These are phyloP conservation scores for Heterodera schachtii DNA, from an alignment of 1,140 invertebrate genomes.

Conservation along the genomic window DNA sequence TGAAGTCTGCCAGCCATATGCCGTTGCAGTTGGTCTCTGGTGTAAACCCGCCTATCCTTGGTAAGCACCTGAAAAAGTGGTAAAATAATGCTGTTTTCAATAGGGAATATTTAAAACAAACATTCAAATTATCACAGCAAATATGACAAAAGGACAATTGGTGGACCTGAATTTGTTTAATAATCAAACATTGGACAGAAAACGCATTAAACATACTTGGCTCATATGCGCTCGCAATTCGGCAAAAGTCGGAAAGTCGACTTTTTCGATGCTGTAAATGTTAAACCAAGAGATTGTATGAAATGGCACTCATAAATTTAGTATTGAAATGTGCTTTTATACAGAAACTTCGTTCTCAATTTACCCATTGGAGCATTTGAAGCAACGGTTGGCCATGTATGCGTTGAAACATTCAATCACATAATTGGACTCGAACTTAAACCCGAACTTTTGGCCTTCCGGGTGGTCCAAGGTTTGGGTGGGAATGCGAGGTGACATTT, in stretches of 20 bases:
- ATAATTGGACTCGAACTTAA: constrained; percentile 50
- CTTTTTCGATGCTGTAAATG: constrained; percentile 15
- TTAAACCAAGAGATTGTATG: not conserved
- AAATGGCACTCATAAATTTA: too few species aligned
- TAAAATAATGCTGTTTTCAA: not conserved
- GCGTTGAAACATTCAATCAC: constrained; percentile 47
- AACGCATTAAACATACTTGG: constrained; percentile 4
- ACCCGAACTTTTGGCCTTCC: constrained; percentile 37
- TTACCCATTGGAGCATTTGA: constrained; percentile 42
- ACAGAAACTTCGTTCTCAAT: not conserved
- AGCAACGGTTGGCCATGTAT: constrained; percentile 59
- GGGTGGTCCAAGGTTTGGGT: constrained; percentile 15
- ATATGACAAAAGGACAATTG: constrained; percentile 54
- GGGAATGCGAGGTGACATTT: constrained; percentile 26
- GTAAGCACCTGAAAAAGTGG: constrained; percentile 29
- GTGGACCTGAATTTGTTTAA: constrained; percentile 33
- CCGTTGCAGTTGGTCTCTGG: constrained; percentile 41
- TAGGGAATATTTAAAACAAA: constrained; percentile 36
- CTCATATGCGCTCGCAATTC: constrained; percentile 46
- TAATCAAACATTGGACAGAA: not conserved
- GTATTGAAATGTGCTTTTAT: too few species aligned
- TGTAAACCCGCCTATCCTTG: constrained; percentile 54
- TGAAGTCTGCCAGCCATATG: constrained; percentile 48
- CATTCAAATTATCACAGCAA: constrained; percentile 57
- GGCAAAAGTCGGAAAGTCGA: constrained; percentile 43